Base-by-base conservation (phyloP, 2,888 invertebrate species). In the Fissipunctia ypsillon region DNA sequence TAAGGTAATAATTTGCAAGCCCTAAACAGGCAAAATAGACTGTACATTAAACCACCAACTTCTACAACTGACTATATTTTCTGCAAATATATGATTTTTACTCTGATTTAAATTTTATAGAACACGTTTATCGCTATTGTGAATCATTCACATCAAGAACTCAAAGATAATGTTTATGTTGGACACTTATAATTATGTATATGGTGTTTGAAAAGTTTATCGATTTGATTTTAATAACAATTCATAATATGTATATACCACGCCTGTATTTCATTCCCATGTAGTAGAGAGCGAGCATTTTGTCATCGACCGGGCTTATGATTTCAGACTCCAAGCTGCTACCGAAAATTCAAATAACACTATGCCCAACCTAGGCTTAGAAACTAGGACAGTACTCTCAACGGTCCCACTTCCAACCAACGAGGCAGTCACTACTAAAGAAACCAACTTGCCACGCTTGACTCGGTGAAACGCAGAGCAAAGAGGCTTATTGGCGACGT, bases 151-250 rank as follows among this genome's bases (percentile, higher is more conserved):
- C 19, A 45, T 60, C 28, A 73, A 59, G 52, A 52, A 38, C 38
- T 50, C 25, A 41, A 60, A 25, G 72, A 78, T 75, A 75, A 78
- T 28, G 35, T 28, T 69, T 52, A 28, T 28, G 35, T 59, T 28
- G 12, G 38, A 22, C 25, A 78, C 50, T 78, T 70, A n/a, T 60
- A 41, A 38, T 41, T 60, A 52, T 25, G 3, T 48, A 60, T 0
- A 78, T 50, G 78, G 52, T 75, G 75, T 78, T 78, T 60, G 31
- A 71, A 69, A 78, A 45, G 9, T 31, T 35, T 28, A 16, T 73
- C 3, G 1, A 38, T 48, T 45, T 22, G 0, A n/a, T 52, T 54
- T n/a, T 45, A 43, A 71, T 28, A 14, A 4, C 2, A 31, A 25
- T 16, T n/a, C 16, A 28, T 38, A 48, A 38, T 19, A 38, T 38